Evolutionary conservation across 2,797 vertebrate species (phyloP), one percentile per base, ranked within the genome.

Genomic region (Crenuchus spilurus): DNA sequence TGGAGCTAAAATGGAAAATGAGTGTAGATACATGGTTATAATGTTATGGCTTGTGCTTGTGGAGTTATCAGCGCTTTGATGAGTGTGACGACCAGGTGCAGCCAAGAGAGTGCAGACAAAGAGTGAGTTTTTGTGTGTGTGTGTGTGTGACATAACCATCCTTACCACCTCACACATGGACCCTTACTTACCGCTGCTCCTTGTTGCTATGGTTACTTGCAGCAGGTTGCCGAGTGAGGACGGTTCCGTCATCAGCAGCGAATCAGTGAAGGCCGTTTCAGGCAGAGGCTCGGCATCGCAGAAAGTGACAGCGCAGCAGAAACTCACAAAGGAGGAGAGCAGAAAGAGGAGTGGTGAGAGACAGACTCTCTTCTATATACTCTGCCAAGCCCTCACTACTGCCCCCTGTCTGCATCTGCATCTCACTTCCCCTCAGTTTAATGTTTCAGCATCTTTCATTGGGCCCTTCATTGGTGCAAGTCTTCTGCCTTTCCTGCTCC

Each of bases 191-290:
- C 91, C 76, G 72, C 88, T 92, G 93, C 85, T 91, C 90, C 73
- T 89, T 96, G 96, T 98, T 97, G 94, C 96, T 94, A 95, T 99
- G 97, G 95, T 97, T 97, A 94, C 94, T 92, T 93, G 87, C 94
- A 96, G 97, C 93, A 94, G 86, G 89, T 97, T 96, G 88, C 95
- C 95, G 70, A 98, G 97, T 71, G 97, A 97, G 89, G 95, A 92
- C 0, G 96, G 95, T 90, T 99, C 96, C 91, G 92, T 96, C 93
- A 93, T 95, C 96, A 99, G 96, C 92, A 94, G 94, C 76, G 95
- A 96, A 92, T 98, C 97, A 79, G 95, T 91, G 86, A 97, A 95
- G 93, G 93, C 90, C 88, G 94, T 95, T 88, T 94, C 94, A 0
- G 77, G 92, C 81, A 91, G 90, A 83, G 90, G 92, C 91, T 93